A percentile compares a stretch with the other conserved stretches of the same genome.
Conservation (phyloP, 2,888 invertebrate species). For the Cordylochernes scorpioides region DNA sequence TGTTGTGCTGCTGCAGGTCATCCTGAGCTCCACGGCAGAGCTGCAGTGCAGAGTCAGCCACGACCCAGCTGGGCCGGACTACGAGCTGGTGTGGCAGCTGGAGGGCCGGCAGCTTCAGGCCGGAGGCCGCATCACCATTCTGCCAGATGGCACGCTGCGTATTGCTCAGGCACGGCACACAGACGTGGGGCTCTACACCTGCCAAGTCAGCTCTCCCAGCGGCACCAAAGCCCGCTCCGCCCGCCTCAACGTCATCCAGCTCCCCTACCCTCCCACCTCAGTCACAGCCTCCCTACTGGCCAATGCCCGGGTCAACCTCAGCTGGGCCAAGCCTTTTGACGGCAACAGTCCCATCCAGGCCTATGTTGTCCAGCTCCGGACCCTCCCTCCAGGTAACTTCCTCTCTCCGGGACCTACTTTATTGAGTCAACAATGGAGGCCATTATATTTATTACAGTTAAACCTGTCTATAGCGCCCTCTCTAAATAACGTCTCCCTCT, state of each 20-base stretch:
- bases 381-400: no score
- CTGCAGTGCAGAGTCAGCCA: conserved; percentile 79
- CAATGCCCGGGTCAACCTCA: conserved; percentile 46
- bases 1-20: no score
- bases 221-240: conserved; percentile 77
- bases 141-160: conserved; percentile 54
- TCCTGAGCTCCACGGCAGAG: conserved; percentile 71
- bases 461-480: no score
- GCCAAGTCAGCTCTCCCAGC: conserved; percentile 56
- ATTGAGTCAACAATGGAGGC: no score
- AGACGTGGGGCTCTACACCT: conserved; percentile 80
- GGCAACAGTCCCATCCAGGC: conserved; percentile 83
- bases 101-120: conserved; percentile 4
- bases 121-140: conserved; percentile 19
- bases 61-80: conserved; percentile 61
- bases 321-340: conserved; percentile 86
- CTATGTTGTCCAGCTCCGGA: conserved; percentile 67
- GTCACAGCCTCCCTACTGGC: no score
- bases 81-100: conserved; percentile 45
- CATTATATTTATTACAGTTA: no score
- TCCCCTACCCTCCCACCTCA: conserved; percentile 74
- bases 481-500: no score
- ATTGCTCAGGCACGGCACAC: conserved; percentile 40
- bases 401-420: no score
- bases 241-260: conserved; percentile 58